Evolutionary conservation across 2,888 invertebrate genomes (phyloP).

Genomic region (Xestoiulus laeticollis): DNA sequence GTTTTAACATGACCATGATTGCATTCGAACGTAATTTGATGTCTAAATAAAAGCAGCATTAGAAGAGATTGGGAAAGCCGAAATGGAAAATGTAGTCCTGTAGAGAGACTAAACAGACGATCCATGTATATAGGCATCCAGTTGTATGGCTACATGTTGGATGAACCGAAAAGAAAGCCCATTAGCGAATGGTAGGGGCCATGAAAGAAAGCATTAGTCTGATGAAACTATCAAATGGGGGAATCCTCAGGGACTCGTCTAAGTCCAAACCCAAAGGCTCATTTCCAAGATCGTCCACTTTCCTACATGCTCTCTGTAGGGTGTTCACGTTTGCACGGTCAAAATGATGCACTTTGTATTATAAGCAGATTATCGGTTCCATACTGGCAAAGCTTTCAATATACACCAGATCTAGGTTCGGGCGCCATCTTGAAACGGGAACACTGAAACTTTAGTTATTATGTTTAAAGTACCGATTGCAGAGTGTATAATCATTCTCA

Average conservation of each 20-base stretch:
- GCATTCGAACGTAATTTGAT: conserved; percentile 37
- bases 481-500: no score
- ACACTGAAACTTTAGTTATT: not conserved
- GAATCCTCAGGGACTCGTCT: conserved; percentile 24
- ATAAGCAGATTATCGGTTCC: conserved; percentile 21
- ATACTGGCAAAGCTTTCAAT: not conserved
- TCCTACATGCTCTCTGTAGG: not conserved
- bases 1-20: conserved; percentile 29
- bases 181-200: conserved; percentile 37
- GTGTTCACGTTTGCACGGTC: conserved; percentile 34
- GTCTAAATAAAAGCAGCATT: conserved; percentile 37
- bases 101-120: not conserved
- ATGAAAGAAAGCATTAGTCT: conserved; percentile 37
- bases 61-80: conserved; percentile 21
- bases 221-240: conserved; percentile 34
- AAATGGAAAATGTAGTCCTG: conserved; percentile 34
- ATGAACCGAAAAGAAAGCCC: conserved; percentile 37
- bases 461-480: no score
- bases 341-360: conserved; percentile 32
- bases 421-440: not conserved
- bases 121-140: not conserved
- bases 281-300: conserved; percentile 34
- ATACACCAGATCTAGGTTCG: not conserved
- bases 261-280: conserved; percentile 29
- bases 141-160: conserved; percentile 17